Conservation (phyloP, 2,797 vertebrate genomes). For the Enteromius thamalakanensis region DNA sequence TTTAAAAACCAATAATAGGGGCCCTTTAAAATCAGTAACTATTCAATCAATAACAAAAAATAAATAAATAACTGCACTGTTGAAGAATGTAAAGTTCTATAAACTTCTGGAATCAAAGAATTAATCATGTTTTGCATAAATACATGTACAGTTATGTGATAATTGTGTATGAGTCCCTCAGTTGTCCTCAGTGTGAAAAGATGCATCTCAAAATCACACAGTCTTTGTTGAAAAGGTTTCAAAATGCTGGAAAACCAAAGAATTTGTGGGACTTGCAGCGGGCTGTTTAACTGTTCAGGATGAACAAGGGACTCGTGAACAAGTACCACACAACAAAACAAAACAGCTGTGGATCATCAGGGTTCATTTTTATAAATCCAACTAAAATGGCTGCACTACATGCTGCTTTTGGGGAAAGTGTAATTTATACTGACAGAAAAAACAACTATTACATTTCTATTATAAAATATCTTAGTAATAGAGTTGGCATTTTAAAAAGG, state of each 20-base stretch:
- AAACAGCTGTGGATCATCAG: background rate
- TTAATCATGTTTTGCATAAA: no score
- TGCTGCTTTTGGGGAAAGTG: background rate
- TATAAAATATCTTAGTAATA: background rate
- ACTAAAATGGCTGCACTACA: background rate
- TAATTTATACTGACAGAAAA: background rate
- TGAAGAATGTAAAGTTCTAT: no score
- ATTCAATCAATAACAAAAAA: no score
- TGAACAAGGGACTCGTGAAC: background rate
- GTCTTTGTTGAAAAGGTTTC: background rate
- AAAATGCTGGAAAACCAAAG: background rate
- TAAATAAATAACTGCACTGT: no score
- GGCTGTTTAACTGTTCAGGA: background rate
- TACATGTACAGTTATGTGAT: no score
- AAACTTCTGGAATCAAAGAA: no score
- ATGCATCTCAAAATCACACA: background rate
- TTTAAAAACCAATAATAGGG: no score
- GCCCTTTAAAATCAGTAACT: no score
- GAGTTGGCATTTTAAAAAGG: constrained; percentile 6
- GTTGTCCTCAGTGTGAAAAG: background rate
- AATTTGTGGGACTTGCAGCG: background rate
- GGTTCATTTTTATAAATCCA: background rate
- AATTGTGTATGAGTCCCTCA: no score
- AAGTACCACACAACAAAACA: background rate
- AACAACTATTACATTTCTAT: background rate